Evolutionary conservation across 2,888 invertebrate species (phyloP).

Genomic region (Miltochrista miniata): DNA sequence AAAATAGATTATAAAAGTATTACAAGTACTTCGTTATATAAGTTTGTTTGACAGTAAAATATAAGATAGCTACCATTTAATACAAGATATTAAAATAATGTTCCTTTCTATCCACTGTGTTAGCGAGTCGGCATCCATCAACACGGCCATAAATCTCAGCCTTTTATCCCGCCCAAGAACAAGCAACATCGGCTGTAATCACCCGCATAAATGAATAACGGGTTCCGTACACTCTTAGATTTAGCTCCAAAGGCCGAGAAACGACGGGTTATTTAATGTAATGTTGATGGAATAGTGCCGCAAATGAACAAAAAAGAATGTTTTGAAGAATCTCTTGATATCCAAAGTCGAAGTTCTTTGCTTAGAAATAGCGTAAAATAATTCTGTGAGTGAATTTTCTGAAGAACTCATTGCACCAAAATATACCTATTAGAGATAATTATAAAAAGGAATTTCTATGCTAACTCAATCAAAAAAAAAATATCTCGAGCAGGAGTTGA

Average conservation of each 20-base stretch:
- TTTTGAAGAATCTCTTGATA: background rate
- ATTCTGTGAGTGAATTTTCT: no score
- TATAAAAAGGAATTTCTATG: no score
- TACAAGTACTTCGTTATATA: no score
- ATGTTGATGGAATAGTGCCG: constrained; percentile 21
- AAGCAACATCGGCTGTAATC: constrained; percentile 40
- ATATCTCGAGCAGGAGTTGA: no score
- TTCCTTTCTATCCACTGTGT: background rate
- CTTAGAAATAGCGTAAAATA: no score
- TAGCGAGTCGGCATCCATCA: constrained; percentile 2
- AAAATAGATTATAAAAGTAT: no score
- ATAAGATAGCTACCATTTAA: no score
- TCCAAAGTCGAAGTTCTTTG: no score
- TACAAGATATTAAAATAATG: background rate
- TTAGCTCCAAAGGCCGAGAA: constrained; percentile 19
- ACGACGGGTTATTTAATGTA: constrained; percentile 26
- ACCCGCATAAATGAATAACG: constrained; percentile 41
- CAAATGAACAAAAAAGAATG: background rate
- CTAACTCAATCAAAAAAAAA: no score
- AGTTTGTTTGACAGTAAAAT: no score
- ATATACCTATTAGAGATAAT: no score
- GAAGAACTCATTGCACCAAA: no score
- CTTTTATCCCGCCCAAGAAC: constrained; percentile 31
- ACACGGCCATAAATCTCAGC: constrained; percentile 31
- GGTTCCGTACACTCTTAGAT: constrained; percentile 24